These are phyloP conservation scores for Drosophila tristis DNA, from an alignment of 1,140 invertebrate genomes.

Conservation along the genomic window DNA sequence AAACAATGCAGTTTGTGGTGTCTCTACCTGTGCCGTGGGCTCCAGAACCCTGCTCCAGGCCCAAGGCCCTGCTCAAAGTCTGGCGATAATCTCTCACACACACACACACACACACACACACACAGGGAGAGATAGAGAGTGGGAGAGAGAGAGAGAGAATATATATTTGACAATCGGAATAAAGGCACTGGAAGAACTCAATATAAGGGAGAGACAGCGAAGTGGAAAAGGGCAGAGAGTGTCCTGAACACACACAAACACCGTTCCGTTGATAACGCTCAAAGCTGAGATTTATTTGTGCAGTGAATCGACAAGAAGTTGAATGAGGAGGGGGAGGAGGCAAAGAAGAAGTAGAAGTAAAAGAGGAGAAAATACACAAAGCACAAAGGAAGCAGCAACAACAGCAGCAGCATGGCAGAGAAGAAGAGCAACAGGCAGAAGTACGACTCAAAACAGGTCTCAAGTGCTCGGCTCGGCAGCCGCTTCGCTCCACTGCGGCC, in stretches of 20 bases:
- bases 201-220: slow-evolving; percentile 23
- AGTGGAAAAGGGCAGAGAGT: slow-evolving; percentile 51
- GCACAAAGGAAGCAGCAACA: slow-evolving; percentile 29
- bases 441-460: slow-evolving; percentile 62
- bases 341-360: slow-evolving; percentile 5
- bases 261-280: slow-evolving; percentile 56
- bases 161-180: slow-evolving; percentile 77
- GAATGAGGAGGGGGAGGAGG: slow-evolving; percentile 12
- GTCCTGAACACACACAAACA: slow-evolving; percentile 54
- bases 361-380: slow-evolving; percentile 23
- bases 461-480: slow-evolving; percentile 52
- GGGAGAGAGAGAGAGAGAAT: slow-evolving; percentile 2
- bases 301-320: slow-evolving; percentile 74
- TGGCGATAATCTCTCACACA: slow-evolving; percentile 29
- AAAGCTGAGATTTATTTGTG: slow-evolving; percentile 80
- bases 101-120: slow-evolving; percentile 32
- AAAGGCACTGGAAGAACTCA: slow-evolving; percentile 28
- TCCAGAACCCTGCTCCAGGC: slow-evolving; percentile 8
- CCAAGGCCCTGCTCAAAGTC: too few relatives aligned
- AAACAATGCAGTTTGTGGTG: slow-evolving; percentile 64
- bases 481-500: slow-evolving; percentile 60
- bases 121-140: background rate
- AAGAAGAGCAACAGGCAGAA: slow-evolving; percentile 12
- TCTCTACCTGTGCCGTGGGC: slow-evolving; percentile 71
- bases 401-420: slow-evolving; percentile 10